Evolutionary conservation across 1,140 invertebrate species (phyloP).

Genomic region (Pteromalus puparum): DNA sequence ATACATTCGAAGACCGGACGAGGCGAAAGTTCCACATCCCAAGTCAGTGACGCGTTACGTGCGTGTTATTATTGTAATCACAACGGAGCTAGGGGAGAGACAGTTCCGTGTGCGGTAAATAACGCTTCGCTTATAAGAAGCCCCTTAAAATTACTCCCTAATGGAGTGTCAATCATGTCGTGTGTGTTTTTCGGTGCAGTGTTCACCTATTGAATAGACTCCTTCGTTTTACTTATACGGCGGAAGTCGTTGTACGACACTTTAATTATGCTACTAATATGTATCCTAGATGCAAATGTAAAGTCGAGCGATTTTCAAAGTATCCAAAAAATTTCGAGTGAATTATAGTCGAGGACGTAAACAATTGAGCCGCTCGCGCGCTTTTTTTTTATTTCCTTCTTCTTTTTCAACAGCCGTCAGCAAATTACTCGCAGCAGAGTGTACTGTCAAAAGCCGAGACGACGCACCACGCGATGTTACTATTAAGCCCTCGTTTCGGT

Average conservation of each 20-base stretch:
- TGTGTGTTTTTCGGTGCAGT: too few relatives aligned
- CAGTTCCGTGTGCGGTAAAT: conserved; percentile 4
- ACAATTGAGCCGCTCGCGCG: neutral
- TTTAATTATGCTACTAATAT: too few relatives aligned
- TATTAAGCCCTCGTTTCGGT: conserved; percentile 43
- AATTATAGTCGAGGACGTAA: neutral
- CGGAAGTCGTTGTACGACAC: too few relatives aligned
- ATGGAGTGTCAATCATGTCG: neutral
- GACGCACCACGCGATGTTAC: conserved; percentile 16
- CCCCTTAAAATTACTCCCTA: neutral
- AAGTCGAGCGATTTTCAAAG: too few relatives aligned
- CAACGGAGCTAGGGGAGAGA: neutral
- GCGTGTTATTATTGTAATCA: conserved; percentile 21
- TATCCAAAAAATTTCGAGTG: neutral
- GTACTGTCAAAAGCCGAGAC: conserved; percentile 12
- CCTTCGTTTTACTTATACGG: too few relatives aligned
- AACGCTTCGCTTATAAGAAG: neutral
- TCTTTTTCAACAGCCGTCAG: conserved; percentile 25
- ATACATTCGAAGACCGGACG: neutral
- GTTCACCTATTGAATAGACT: too few relatives aligned
- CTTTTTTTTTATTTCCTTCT: neutral
- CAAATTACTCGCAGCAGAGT: conserved; percentile 9
- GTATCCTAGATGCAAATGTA: too few relatives aligned
- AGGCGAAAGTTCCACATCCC: conserved; percentile 7
- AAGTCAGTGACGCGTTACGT: neutral